Evolutionary conservation across 2,888 invertebrate species (phyloP), one percentile per base, ranked within the genome.

Genomic region (Ophion ellenae): DNA sequence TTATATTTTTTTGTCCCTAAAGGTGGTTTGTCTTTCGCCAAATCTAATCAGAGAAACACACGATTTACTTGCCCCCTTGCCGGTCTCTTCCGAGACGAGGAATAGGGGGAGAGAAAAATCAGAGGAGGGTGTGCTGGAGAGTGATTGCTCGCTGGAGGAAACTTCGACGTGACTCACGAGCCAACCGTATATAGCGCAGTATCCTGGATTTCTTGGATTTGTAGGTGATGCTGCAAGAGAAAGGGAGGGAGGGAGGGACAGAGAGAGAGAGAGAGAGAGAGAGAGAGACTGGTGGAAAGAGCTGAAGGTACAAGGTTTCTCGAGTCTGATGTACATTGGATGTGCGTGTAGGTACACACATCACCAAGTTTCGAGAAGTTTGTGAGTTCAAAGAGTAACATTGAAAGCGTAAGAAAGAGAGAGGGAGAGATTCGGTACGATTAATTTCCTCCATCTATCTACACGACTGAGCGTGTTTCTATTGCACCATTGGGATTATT

Each of bases 121-220:
- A 53, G 79, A 59, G 67, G 53, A 73, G 73, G 80, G 57, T 32
- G 59, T 28, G 40, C 67, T 63, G 36, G 59, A 83, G 73, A 83
- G 81, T 83, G 83, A 86, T 86, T 83, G 83, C 80, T 59, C 63
- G 73, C 76, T 69, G 81, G 57, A 77, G 80, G 64, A 81, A 86
- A 86, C 69, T 86, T 81, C 74, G 74, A 83, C 69, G 86, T 86
- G 86, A 86, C 73, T 86, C 86, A 86, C 77, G 81, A 83, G 71
- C 76, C 73, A 57, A 53, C 20, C 67, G 71, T 59, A 24, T 24
- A 71, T 36, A 69, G 47, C 20, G 70, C 78, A 78, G 81, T 73
- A 74, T 81, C 81, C 81, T 75, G 74, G 59, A 63, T 81, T 45
- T 76, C 45, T 47, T 45, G 59, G 20, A 79, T 64, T 69, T 75